Conservation (phyloP, 1,140 invertebrate species). For the Phenacoccus solenopsis region DNA sequence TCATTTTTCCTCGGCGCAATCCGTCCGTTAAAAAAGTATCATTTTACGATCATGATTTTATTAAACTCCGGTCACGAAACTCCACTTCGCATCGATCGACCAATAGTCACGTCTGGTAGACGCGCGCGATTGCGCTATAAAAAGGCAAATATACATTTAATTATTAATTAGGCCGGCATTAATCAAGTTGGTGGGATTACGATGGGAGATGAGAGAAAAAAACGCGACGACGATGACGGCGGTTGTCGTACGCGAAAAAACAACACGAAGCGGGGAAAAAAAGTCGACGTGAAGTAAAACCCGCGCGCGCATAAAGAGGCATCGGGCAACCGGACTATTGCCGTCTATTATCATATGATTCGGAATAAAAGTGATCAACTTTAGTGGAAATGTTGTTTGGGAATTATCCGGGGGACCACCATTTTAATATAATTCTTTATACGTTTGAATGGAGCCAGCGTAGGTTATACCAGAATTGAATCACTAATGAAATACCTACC, state of each 20-base stretch:
- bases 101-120: background rate
- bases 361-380: slow-evolving; percentile 14
- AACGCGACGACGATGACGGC: background rate
- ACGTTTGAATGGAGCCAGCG: slow-evolving; percentile 13
- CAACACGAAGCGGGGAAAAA: too few species aligned
- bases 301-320: too few species aligned
- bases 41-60: background rate
- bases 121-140: background rate
- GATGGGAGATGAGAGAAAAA: background rate
- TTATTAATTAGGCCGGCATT: background rate
- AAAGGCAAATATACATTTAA: background rate
- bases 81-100: background rate
- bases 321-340: background rate
- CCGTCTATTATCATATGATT: background rate
- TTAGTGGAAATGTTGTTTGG: slow-evolving; percentile 11
- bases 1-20: background rate
- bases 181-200: background rate
- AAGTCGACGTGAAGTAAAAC: background rate
- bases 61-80: background rate
- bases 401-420: background rate
- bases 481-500: slow-evolving; percentile 17
- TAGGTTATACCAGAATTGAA: slow-evolving; percentile 15
- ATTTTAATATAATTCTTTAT: slow-evolving; percentile 14
- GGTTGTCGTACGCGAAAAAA: background rate
- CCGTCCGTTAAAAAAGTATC: background rate